Evolutionary conservation across 1,140 invertebrate species (phyloP).

Genomic region (Mylabris phalerata): DNA sequence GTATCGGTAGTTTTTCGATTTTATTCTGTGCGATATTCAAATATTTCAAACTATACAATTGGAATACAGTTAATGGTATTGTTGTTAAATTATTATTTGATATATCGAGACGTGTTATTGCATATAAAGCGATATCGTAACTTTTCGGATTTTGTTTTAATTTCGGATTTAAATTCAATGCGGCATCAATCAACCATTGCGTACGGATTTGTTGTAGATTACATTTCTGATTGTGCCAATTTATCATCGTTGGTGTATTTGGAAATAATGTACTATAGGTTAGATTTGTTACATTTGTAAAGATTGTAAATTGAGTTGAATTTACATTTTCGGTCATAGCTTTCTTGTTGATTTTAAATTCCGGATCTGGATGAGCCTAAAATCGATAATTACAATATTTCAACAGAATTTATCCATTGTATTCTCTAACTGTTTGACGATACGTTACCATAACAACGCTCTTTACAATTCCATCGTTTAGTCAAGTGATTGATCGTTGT

Average conservation of each 20-base stretch:
- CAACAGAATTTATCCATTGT: no score
- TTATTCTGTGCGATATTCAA: constrained; percentile 85
- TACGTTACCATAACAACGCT: no score
- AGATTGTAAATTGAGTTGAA: constrained; percentile 47
- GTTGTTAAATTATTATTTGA: constrained; percentile 81
- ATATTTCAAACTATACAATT: constrained; percentile 69
- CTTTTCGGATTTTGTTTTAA: constrained; percentile 64
- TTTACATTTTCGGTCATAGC: constrained; percentile 63
- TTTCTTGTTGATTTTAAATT: constrained; percentile 83
- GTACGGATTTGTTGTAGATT: constrained; percentile 60
- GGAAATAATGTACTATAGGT: constrained; percentile 79
- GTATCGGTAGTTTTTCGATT: constrained; percentile 62
- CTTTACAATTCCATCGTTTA: no score
- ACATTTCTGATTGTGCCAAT: constrained; percentile 85
- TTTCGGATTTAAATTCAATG: constrained; percentile 76
- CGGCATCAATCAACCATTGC: constrained; percentile 80
- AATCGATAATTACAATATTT: no score
- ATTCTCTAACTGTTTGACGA: no score
- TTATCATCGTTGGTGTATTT: constrained; percentile 81
- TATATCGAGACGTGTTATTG: constrained; percentile 90
- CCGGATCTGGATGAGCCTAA: constrained; percentile 68
- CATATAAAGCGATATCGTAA: constrained; percentile 69
- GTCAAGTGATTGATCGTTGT: no score
- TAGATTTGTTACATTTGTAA: constrained; percentile 56
- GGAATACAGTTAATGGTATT: constrained; percentile 77